Base-by-base conservation (phyloP, 1,140 invertebrate species). In the Drosophila subobscura region DNA sequence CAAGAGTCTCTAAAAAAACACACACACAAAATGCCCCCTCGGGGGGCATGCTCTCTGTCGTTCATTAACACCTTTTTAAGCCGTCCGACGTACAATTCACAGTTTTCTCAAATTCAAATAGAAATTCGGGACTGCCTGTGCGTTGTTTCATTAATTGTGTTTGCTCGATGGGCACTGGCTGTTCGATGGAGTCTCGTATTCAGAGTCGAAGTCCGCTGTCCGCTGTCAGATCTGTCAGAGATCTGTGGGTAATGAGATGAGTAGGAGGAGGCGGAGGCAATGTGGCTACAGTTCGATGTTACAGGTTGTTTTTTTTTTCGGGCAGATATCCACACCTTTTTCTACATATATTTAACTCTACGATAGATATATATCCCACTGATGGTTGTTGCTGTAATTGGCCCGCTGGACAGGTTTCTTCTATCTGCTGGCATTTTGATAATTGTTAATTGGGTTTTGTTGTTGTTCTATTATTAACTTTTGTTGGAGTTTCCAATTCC, bases 41-140 rank as follows among this genome's bases (percentile, higher is more conserved):
- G 73, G 70, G 81, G 33, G 33, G 10, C 33, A 4, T 4, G 33
- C 8, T 33, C 8, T 37, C 33, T 37, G 2, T 70, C 51, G 74
- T 85, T 85, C 81, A 85, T 85, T 85, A 85, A 85, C 81, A 85
- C 81, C 81, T 85, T 81, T 81, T 86, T 60, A 60, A 58, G 54
- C 37, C 59, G 40, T 41, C 29, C 59, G 40, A 29, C 49, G 59
- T 56, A 68, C 61, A 77, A 74, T 80, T 80, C 68, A 84, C 80
- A 84, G 67, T 44, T 73, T 74, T 75, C 37, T 61, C 67, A 72
- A 72, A 61, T 63, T 37, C 67, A 72, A 72, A 61, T 63, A 53
- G 46, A 52, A 66, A 86, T 70, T 59, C 33, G 83, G 70, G 63
- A 86, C 88, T 68, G 70, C 74, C 75, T 88, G 61, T 88, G 33